Conservation (phyloP, 2,797 vertebrate genomes). For the Pipistrellus pipistrellus region DNA sequence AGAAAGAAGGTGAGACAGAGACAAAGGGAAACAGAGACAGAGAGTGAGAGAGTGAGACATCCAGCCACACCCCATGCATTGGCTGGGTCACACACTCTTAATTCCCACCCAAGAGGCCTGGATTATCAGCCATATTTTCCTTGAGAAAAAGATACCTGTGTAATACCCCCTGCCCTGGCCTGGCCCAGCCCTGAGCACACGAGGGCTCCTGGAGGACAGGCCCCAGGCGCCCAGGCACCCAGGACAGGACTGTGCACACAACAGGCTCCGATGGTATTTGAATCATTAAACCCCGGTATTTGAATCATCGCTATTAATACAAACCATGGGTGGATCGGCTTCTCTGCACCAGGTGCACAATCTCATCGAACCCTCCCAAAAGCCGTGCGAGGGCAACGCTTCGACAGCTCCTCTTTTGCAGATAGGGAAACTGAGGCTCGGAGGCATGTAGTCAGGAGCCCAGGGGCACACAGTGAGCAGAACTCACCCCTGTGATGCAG, state of each 20-base stretch:
- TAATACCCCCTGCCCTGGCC: neutral
- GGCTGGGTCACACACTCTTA: neutral
- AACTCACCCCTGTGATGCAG: neutral
- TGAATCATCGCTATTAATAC: neutral
- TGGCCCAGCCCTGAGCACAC: neutral
- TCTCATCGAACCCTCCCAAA: neutral
- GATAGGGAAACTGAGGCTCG: neutral
- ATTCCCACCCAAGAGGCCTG: neutral
- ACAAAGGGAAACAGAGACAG: neutral
- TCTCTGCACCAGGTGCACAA: fast-evolving
- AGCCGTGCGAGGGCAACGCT: fast-evolving
- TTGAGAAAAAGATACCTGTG: neutral
- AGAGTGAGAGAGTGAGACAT: neutral
- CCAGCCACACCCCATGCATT: fast-evolving
- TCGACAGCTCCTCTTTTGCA: neutral
- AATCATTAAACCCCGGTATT: neutral
- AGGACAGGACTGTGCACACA: neutral
- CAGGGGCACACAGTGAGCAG: neutral
- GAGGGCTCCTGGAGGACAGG: neutral
- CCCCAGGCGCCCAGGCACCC: neutral
- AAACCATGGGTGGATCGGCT: too few relatives aligned
- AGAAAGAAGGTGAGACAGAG: neutral
- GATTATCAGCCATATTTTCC: neutral
- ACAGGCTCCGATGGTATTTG: neutral
- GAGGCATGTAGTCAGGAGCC: neutral